Conservation (phyloP, 2,797 vertebrate genomes). For the Bradypodion pumilum region DNA sequence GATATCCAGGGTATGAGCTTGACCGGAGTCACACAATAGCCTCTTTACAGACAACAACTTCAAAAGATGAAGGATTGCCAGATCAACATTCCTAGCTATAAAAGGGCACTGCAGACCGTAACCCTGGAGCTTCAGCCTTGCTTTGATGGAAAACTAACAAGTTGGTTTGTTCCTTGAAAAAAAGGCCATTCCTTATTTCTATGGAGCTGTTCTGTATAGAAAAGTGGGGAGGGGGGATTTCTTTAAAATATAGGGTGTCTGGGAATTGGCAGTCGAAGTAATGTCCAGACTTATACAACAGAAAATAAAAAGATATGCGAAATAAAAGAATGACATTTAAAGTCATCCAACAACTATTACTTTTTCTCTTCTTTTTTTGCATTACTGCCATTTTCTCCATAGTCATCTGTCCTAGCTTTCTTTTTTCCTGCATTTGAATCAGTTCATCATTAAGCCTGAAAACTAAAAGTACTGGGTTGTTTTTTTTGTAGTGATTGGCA, state of each 20-base stretch:
- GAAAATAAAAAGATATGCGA: conserved; percentile 3
- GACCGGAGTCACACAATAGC: not conserved
- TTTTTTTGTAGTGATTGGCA: not conserved
- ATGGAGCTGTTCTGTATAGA: conserved; percentile 23
- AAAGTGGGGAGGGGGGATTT: not conserved
- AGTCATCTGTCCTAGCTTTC: conserved; percentile 15
- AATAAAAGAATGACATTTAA: conserved; percentile 22
- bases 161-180: conserved; percentile 19
- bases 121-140: conserved; percentile 1
- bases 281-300: not conserved
- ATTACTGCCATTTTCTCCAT: not conserved
- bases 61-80: conserved; percentile 8
- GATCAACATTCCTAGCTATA: conserved; percentile 13
- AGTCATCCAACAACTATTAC: not conserved
- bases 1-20: conserved; percentile 50
- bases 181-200: conserved; percentile 28
- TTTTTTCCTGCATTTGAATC: conserved; percentile 14
- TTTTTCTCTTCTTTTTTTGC: not conserved
- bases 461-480: not conserved
- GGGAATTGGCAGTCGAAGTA: conserved; percentile 13
- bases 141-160: conserved; percentile 21
- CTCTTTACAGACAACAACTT: conserved; percentile 47
- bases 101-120: conserved; percentile 1
- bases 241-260: conserved; percentile 25
- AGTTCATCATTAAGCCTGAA: not conserved